Conservation (phyloP, 2,113 vertebrate genomes). For the Amblyornis subalaris region DNA sequence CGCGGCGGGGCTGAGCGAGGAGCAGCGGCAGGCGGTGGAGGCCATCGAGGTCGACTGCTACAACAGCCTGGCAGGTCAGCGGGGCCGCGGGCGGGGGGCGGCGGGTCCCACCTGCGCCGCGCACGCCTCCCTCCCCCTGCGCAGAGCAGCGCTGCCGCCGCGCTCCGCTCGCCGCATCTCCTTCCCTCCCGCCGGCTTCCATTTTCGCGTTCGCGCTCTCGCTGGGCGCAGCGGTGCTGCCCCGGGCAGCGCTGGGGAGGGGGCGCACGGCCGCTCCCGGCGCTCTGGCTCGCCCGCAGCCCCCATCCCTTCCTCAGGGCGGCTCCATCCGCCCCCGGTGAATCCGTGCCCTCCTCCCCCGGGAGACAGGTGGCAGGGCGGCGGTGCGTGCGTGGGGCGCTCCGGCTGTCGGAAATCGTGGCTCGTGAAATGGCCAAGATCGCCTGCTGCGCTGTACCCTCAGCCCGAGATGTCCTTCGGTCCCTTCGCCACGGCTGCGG, state of each 20-base stretch:
- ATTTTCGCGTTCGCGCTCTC: background rate
- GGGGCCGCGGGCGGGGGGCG: background rate
- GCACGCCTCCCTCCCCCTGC: background rate
- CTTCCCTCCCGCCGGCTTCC: background rate
- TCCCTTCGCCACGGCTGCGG: background rate
- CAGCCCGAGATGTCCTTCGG: background rate
- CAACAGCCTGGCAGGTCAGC: constrained; percentile 95
- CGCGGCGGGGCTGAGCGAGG: constrained; percentile 80
- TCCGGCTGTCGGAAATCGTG: background rate
- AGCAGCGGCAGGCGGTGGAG: constrained; percentile 90
- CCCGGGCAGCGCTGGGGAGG: background rate
- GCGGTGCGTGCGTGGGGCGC: background rate
- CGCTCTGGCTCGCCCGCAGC: background rate
- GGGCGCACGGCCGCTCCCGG: background rate
- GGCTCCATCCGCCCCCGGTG: background rate
- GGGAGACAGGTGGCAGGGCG: background rate
- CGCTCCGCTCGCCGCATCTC: background rate
- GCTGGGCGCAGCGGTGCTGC: background rate
- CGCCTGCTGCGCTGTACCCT: background rate
- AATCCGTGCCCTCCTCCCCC: background rate
- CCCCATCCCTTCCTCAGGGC: background rate
- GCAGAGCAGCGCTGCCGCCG: background rate
- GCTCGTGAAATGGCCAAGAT: background rate
- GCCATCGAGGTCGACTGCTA: constrained; percentile 94
- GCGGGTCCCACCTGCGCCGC: background rate